Conservation (phyloP, 2,888 invertebrate species). For the Lasioglossum figueresi region DNA sequence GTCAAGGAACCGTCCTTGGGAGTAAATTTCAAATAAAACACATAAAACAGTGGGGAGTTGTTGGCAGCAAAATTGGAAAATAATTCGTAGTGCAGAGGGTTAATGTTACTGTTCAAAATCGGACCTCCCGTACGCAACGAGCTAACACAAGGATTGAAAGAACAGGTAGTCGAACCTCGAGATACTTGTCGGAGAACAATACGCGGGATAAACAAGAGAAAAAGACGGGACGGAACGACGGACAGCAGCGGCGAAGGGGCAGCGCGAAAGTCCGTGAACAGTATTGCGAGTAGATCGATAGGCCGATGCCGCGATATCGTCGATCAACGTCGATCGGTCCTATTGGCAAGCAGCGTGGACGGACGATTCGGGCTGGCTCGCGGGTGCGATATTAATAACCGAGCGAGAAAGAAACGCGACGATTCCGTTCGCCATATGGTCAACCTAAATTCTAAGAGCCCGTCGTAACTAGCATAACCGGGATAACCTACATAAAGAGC, state of each 20-base stretch:
- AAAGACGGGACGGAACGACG: background rate
- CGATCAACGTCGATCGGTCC: conserved; percentile 52
- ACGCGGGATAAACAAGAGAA: background rate
- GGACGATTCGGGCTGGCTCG: conserved; percentile 26
- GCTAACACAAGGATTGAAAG: background rate
- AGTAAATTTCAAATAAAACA: too few relatives aligned
- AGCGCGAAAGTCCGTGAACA: background rate
- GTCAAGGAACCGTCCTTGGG: too few relatives aligned
- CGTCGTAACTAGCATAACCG: conserved; percentile 65
- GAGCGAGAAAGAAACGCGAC: conserved; percentile 69
- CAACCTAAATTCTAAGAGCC: conserved; percentile 76
- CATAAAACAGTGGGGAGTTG: too few relatives aligned
- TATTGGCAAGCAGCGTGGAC: conserved; percentile 48
- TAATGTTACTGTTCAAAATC: too few relatives aligned
- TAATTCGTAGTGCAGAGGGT: too few relatives aligned
- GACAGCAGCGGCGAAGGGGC: background rate
- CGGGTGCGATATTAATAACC: conserved; percentile 70
- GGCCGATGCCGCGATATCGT: conserved; percentile 22
- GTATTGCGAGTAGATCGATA: conserved; percentile 15
- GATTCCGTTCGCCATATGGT: conserved; percentile 75
- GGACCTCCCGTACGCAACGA: too few relatives aligned
- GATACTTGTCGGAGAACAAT: background rate
- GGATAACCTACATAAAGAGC: conserved; percentile 69
- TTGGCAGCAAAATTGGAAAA: too few relatives aligned
- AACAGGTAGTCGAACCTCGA: background rate